Conservation (phyloP, 2,113 vertebrate genomes). For the Collichthys lucidus region DNA sequence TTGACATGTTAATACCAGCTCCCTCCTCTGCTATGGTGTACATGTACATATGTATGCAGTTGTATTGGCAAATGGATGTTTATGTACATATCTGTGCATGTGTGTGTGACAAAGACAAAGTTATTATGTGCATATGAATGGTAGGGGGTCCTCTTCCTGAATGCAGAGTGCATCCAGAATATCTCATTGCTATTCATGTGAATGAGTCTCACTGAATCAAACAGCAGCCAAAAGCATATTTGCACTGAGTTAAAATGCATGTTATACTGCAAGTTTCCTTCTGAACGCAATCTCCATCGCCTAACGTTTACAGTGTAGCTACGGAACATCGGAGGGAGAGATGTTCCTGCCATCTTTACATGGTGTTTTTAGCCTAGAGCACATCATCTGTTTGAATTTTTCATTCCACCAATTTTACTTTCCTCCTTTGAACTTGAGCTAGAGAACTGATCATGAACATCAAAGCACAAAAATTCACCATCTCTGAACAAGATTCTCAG, state of each 20-base stretch:
- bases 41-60: conserved; percentile 15
- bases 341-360: not conserved
- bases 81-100: not conserved
- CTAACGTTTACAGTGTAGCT: conserved; percentile 19
- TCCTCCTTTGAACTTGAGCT: conserved; percentile 20
- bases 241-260: conserved; percentile 55
- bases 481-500: not conserved
- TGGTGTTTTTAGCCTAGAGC: not conserved
- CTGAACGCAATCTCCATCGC: conserved; percentile 12
- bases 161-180: conserved; percentile 50
- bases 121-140: conserved; percentile 48
- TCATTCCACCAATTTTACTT: not conserved
- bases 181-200: conserved; percentile 69
- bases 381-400: not conserved
- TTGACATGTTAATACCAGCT: not conserved
- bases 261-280: conserved; percentile 9
- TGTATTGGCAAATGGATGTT: not conserved
- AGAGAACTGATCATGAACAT: conserved; percentile 35
- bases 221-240: conserved; percentile 62
- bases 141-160: conserved; percentile 41
- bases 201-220: conserved; percentile 61
- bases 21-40: not conserved
- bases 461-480: not conserved
- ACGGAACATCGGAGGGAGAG: not conserved
- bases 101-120: not conserved